Conservation (phyloP, 1,140 invertebrate species). For the Heliconius nattereri region DNA sequence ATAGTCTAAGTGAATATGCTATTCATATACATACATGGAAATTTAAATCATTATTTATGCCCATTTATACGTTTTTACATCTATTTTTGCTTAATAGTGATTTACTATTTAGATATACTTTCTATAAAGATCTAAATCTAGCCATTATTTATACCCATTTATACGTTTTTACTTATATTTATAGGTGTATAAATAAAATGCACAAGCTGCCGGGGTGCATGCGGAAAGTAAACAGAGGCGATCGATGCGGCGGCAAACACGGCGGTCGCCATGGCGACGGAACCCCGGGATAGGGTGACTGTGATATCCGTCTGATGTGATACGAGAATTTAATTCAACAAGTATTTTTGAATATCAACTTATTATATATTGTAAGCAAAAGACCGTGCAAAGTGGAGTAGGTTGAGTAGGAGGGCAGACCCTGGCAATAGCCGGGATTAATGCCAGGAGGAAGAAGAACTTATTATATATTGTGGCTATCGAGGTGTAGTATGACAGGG, state of each 20-base stretch:
- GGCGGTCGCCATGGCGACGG: conserved; percentile 72
- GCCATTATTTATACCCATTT: neutral
- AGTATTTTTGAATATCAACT: neutral
- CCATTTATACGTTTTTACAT: neutral
- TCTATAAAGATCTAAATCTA: neutral
- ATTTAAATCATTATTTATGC: neutral
- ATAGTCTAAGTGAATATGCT: too few species aligned
- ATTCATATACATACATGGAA: neutral
- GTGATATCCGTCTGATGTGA: neutral
- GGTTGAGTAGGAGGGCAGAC: too few species aligned
- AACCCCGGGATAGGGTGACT: conserved; percentile 21
- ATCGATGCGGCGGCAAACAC: conserved; percentile 78
- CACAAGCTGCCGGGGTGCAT: conserved; percentile 45
- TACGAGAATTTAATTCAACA: neutral
- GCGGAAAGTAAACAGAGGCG: conserved; percentile 68
- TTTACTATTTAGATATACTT: too few species aligned
- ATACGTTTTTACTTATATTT: neutral
- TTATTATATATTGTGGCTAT: too few species aligned
- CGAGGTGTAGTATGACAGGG: too few species aligned
- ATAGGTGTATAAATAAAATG: conserved; percentile 25
- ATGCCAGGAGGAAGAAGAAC: too few species aligned
- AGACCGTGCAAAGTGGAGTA: too few species aligned
- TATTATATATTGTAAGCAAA: too few species aligned
- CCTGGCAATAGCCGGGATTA: too few species aligned
- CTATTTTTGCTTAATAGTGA: neutral